These are phyloP conservation scores for Hozukius guyotensis DNA, from an alignment of 2,797 vertebrate genomes.

Conservation along the genomic window DNA sequence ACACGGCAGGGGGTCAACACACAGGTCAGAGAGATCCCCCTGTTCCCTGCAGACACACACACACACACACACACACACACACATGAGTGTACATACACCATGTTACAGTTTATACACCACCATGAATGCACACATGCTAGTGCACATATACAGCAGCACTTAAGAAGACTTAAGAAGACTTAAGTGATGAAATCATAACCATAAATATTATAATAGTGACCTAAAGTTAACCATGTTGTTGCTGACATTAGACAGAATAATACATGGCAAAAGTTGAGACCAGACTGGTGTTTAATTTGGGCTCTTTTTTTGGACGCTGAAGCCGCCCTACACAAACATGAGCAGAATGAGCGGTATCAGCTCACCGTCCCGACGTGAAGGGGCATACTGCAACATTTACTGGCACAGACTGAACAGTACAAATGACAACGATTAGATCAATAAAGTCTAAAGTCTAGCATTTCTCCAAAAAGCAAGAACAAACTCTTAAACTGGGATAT, in stretches of 20 bases:
- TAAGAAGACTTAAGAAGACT: background rate
- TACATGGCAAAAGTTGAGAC: background rate
- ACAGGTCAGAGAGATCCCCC: constrained; percentile 81
- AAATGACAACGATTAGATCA: constrained; percentile 73
- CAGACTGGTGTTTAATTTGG: background rate
- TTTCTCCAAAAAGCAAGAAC: constrained; percentile 63
- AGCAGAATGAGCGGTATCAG: constrained; percentile 4
- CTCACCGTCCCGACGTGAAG: constrained; percentile 7
- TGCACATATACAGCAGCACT: background rate
- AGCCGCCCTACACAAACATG: constrained; percentile 26
- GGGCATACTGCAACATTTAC: constrained; percentile 43
- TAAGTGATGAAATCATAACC: background rate
- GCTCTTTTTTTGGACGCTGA: background rate
- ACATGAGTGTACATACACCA: background rate
- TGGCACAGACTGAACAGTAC: constrained; percentile 64
- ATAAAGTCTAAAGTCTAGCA: constrained; percentile 79
- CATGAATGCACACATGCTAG: background rate
- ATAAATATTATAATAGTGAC: background rate
- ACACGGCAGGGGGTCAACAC: constrained; percentile 84
- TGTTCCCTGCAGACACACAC: constrained; percentile 63
- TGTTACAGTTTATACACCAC: background rate
- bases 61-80: background rate
- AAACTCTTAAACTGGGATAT: constrained; percentile 60
- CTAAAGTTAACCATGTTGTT: background rate
- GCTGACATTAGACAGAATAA: background rate